These are phyloP conservation scores for Achroia grisella DNA, from an alignment of 1,140 invertebrate species.

Conservation along the genomic window DNA sequence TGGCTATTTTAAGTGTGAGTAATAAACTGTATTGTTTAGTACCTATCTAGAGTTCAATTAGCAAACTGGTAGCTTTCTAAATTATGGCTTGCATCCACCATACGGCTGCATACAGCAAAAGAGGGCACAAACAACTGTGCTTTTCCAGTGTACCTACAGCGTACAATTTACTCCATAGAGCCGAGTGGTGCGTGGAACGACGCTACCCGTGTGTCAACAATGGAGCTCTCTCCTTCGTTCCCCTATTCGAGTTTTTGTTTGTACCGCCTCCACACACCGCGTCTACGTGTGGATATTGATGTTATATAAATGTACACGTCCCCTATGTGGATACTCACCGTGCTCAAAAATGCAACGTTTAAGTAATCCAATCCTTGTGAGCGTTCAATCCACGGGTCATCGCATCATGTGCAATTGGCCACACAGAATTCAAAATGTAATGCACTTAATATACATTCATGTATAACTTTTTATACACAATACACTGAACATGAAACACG, in stretches of 20 bases:
- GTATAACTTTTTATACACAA: slow-evolving; percentile 1
- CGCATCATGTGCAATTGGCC: slow-evolving; percentile 15
- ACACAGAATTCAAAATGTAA: slow-evolving; percentile 28
- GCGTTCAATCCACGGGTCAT: slow-evolving; percentile 33
- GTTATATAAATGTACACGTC: slow-evolving; percentile 21
- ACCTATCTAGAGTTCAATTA: slow-evolving; percentile 7
- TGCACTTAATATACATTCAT: not conserved
- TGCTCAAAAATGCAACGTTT: slow-evolving; percentile 19
- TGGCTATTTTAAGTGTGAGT: no score
- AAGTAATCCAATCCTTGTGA: slow-evolving; percentile 40
- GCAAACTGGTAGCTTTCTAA: slow-evolving; percentile 12
- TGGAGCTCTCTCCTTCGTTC: slow-evolving; percentile 52
- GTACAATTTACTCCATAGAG: slow-evolving; percentile 22
- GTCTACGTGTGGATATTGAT: slow-evolving; percentile 2
- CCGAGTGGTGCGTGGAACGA: slow-evolving; percentile 19
- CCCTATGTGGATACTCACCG: slow-evolving; percentile 33
- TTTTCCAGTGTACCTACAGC: no score
- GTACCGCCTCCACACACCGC: slow-evolving; percentile 25
- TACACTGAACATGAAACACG: slow-evolving; percentile 32
- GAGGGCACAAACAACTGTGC: slow-evolving; percentile 20
- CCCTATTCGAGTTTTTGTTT: slow-evolving; percentile 55
- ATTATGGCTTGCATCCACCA: slow-evolving; percentile 6
- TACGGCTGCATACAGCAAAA: slow-evolving; percentile 11
- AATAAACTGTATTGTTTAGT: not conserved
- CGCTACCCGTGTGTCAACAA: slow-evolving; percentile 55